Evolutionary conservation across 1,140 invertebrate genomes (phyloP), one percentile per base, ranked within the genome.

Genomic region (Trichogramma pretiosum): DNA sequence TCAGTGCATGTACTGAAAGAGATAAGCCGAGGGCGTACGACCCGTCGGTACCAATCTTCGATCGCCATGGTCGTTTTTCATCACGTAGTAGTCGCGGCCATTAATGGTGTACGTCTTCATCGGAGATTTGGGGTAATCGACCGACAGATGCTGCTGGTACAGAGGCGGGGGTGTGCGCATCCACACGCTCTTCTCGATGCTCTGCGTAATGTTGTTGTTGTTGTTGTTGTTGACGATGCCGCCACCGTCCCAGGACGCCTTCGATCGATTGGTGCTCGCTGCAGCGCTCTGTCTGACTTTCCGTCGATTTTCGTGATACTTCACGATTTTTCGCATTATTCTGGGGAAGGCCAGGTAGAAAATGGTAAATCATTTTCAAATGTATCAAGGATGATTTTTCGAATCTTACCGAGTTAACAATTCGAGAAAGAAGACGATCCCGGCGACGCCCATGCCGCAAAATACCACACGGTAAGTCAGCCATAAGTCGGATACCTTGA

Each of bases 401-500:
- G 11, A 26, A 16, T 39, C 9, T 16, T 35, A 51, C 14, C 44
- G 41, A 11, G 36, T 37, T 28, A 45, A 59, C 26, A 83, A 56
- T 70, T 89, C 86, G 9, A 73, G 62, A 32, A 78, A 55, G 53
- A 89, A 87, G 0, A 81, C 69, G 1, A 80, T 65, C 4, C 75
- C 40, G 1, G 82, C 76, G 0, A 80, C 70, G 0, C 69, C 64
- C 45, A 81, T 79, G 2, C 79, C 77, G 42, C 77, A 76, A 3
- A 84, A 67, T 36, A 84, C 73, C 5, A 78, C 71, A 40, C 73
- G 66, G 50, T 89, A 90, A 0, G 87, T 90, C 62, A 84, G 79
- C 33, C 72, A 61, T 2, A 89, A 67, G 62, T 79, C 77, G 22
- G 73, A 63, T 56, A 89, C 85, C 36, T 79, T 63, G 9, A 91